Base-by-base conservation (phyloP, 2,797 vertebrate genomes). In the Enoplosus armatus region DNA sequence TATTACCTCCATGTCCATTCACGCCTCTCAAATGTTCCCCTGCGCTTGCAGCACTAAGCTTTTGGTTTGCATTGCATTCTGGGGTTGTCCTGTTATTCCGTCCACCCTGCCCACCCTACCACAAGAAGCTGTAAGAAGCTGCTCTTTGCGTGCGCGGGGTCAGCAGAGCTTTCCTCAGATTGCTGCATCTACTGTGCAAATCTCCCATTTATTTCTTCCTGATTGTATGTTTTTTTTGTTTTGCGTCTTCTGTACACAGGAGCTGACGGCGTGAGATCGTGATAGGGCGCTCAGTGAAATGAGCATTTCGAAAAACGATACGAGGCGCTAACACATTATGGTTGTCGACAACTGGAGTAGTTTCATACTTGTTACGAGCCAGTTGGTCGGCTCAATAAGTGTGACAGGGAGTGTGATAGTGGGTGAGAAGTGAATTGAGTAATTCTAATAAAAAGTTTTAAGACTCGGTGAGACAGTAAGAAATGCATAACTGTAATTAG, bases 401-500 rank as follows among this genome's bases (percentile, higher is more conserved):
- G 73, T 85, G 85, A 92, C 63, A 68, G 84, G 72, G 65, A 75
- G 82, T 85, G 80, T 80, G 89, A 87, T 85, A 79, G 75, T 58
- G 85, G 75, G 77, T 81, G 85, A 76, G 84, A 90, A 90, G 79
- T 65, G 66, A 91, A 89, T 86, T 85, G 86, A 90, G 83, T 84
- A 87, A 91, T 92, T 94, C 86, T 88, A 92, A 92, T 91, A 85
- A 89, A 78, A 86, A 86, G 80, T 93, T 93, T 92, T 84, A 92
- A 91, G 84, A 86, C 75, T 91, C 75, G 54, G 86, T 53, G 80
- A 87, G 80, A 91, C 82, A 81, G 83, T 85, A 79, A 87, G 90
- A 94, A 93, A 92, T 88, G 90, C 90, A 90, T 82, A 91, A 91
- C 89, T 92, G 86, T 93, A 94, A 95, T 95, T 94, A 94, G 90